Evolutionary conservation across 2,797 vertebrate species (phyloP), one percentile per base, ranked within the genome.

Genomic region (Threskiornis aethiopicus): DNA sequence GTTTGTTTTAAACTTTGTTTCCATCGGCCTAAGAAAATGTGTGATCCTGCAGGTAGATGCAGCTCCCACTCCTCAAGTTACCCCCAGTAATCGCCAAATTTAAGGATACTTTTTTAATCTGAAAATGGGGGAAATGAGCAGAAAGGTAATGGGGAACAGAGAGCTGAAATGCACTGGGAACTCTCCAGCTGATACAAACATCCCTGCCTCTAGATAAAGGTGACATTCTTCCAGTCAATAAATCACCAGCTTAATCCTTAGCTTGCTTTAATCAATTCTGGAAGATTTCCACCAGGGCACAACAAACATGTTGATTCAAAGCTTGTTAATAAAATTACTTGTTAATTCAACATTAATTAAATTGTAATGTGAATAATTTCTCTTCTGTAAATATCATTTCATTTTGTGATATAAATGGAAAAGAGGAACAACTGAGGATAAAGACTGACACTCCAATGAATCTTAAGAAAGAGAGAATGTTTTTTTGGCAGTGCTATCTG

Each of bases 201-300:
- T 57, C 62, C 55, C 39, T 71, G 67, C 47, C 5, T 59, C 47
- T 87, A 95, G 86, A 89, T 87, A 91, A 94, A 96, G 89, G 92
- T 96, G 94, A 96, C 95, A 97, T 97, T 97, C 81, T 94, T 97
- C 89, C 44, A 76, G 55, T 92, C 91, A 90, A 89, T 96, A 96
- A 95, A 97, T 97, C 90, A 95, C 80, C 73, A 69, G 55, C 87
- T 95, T 98, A 96, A 97, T 95, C 95, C 96, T 97, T 95, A 93
- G 95, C 42, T 77, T 89, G 59, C 49, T 85, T 93, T 93, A 96
- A 93, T 97, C 86, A 96, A 11, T 97, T 91, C 78, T 90, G 69
- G 55, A 84, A 57, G 85, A 93, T 96, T 97, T 97, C 89, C 78
- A 96, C 21, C 41, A 93, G 83, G 90, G 59, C 54, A 86, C 55